Evolutionary conservation across 1,140 invertebrate species (phyloP).

Genomic region (Rhagoletis pomonella): DNA sequence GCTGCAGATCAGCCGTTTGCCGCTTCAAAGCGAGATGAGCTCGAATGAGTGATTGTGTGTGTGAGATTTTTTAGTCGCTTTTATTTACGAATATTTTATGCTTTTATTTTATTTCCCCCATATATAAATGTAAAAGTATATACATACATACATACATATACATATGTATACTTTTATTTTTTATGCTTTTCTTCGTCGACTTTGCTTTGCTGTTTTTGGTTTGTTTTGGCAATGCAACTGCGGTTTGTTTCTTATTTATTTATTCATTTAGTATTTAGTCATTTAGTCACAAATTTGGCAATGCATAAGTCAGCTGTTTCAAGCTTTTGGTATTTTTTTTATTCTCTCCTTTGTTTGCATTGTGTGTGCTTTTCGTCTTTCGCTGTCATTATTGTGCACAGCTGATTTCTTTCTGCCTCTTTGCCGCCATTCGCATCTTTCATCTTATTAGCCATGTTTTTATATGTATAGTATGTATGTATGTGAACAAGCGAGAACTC

Average conservation of each 20-base stretch:
- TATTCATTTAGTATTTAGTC: not conserved
- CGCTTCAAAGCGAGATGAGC: not conserved
- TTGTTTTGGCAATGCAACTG: conserved; percentile 24
- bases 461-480: not conserved
- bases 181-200: conserved; percentile 53
- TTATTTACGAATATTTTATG: not conserved
- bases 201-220: conserved; percentile 43
- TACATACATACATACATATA: not conserved
- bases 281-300: not conserved
- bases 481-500: no score
- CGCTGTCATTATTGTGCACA: conserved; percentile 62
- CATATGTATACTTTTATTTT: not conserved
- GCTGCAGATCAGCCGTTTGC: not conserved
- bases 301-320: not conserved
- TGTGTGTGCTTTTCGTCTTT: not conserved
- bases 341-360: not conserved
- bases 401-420: conserved; percentile 62
- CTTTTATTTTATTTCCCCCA: not conserved
- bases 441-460: not conserved
- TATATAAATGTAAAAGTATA: not conserved
- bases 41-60: not conserved
- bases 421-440: conserved; percentile 9
- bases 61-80: conserved; percentile 13
- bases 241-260: not conserved
- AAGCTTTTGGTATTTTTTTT: not conserved